Base-by-base conservation (phyloP, 1,140 invertebrate genomes). In the Bombyx mandarina region DNA sequence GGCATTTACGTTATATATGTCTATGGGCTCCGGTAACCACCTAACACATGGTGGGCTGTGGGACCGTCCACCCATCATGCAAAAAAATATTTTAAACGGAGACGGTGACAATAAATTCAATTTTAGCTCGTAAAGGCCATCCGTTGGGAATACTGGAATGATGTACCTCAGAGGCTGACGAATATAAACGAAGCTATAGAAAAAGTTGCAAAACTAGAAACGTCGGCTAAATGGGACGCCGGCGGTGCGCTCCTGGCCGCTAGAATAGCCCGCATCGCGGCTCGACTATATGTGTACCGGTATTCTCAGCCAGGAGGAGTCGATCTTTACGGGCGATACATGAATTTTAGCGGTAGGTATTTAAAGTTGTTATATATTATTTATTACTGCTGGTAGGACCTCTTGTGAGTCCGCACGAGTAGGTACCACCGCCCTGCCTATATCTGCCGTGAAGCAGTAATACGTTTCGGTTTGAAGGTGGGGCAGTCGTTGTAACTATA, bases 161-260 rank as follows among this genome's bases (percentile, higher is more conserved):
- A 59, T 57, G 67, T 65, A 59, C 42, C 49, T 68, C 47, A 60
- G 60, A 47, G 67, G 66, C 56, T 70, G 75, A 55, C 63, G 76
- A 65, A 55, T 60, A 70, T 66, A 45, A 62, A 70, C 66, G 60
- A 74, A 12, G 63, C 83, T 8, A 48, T 88, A 7, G 77, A 89
- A 66, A 72, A 75, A 45, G 61, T 89, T 3, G 80, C 79, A 63
- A 60, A 73, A 35, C 67, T 88, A 52, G 82, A 88, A 57, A 79
- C 78, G 43, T 79, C 87, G 43, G 74, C 79, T 7, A 86, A 80
- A 61, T 88, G 86, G 73, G 88, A 80, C 55, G 78, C 84, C 6
- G 88, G 88, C 22, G 77, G 78, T 53, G 78, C 77, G 2, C 68
- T 88, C 43, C 49, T 90, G 18, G 81, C 85, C 18, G 74, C 82